Conservation (phyloP, 2,888 invertebrate species). For the Oscheius sp. region DNA sequence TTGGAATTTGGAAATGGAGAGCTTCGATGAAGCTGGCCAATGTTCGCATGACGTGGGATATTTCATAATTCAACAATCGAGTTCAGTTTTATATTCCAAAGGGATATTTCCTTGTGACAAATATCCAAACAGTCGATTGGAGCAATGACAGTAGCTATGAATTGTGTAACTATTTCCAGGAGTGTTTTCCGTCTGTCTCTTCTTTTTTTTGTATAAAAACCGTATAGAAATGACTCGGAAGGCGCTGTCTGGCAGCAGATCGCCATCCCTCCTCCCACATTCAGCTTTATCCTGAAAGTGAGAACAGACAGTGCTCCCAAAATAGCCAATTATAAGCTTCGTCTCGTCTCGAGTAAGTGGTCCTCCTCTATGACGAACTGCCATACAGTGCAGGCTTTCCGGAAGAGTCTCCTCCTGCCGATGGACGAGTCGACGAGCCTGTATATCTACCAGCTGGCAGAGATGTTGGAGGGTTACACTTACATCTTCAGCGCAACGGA, state of each 20-base stretch:
- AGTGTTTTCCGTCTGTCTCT: neutral
- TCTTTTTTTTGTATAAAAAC: neutral
- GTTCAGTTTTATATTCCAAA: neutral
- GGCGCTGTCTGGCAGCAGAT: neutral
- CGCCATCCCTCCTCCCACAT: neutral
- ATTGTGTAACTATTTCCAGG: neutral
- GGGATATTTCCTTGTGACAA: neutral
- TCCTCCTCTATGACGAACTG: neutral
- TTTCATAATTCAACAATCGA: neutral
- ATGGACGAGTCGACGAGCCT: neutral
- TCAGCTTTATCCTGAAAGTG: neutral
- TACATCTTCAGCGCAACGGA: neutral
- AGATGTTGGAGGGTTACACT: neutral
- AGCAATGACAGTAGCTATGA: neutral
- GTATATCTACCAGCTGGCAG: neutral
- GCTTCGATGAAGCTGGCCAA: neutral
- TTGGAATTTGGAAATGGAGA: neutral
- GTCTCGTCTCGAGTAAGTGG: neutral
- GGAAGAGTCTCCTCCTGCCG: neutral
- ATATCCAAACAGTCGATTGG: neutral
- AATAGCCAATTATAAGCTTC: neutral
- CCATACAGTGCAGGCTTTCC: neutral
- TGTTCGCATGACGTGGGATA: neutral
- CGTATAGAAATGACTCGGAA: neutral
- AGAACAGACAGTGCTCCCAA: neutral